Conservation (phyloP, 2,888 invertebrate genomes). For the Acleris literana region DNA sequence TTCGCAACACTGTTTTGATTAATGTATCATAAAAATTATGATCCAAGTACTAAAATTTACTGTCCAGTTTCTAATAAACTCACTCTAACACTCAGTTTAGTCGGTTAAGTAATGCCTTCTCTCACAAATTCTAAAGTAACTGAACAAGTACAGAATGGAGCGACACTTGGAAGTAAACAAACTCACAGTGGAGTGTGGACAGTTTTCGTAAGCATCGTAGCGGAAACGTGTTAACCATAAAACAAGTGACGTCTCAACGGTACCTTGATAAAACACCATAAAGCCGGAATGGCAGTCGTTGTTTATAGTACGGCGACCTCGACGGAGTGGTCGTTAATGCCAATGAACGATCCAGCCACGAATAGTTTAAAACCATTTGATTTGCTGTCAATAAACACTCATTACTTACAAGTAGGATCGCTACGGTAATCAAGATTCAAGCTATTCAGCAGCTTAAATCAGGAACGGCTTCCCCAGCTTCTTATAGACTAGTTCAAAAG, state of each 20-base stretch:
- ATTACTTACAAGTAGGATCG: slow-evolving; percentile 3
- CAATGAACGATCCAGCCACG: slow-evolving; percentile 49
- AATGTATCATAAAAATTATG: not conserved
- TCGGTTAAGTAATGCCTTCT: slow-evolving; percentile 27
- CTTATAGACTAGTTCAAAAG: too few species aligned
- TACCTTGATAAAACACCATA: slow-evolving; percentile 72
- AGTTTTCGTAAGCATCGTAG: slow-evolving; percentile 42
- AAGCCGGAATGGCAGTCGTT: slow-evolving; percentile 59
- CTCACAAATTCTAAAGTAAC: slow-evolving; percentile 9
- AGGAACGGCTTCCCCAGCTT: too few species aligned
- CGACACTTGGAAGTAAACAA: slow-evolving; percentile 30
- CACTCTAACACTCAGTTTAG: too few species aligned
- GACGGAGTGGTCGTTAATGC: slow-evolving; percentile 58
- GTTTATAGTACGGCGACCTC: slow-evolving; percentile 69
- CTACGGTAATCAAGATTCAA: too few species aligned
- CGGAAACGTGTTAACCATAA: slow-evolving; percentile 56
- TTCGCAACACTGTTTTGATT: too few species aligned
- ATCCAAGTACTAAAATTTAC: not conserved
- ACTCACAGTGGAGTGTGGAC: slow-evolving; percentile 29
- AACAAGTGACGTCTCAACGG: slow-evolving; percentile 61
- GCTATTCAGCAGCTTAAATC: too few species aligned
- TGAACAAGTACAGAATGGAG: slow-evolving; percentile 15
- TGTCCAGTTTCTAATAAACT: not conserved
- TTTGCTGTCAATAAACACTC: slow-evolving; percentile 28
- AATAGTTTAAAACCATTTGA: slow-evolving; percentile 26